Evolutionary conservation across 2,113 vertebrate species (phyloP), one percentile per base, ranked within the genome.

Genomic region (Gavia stellata): DNA sequence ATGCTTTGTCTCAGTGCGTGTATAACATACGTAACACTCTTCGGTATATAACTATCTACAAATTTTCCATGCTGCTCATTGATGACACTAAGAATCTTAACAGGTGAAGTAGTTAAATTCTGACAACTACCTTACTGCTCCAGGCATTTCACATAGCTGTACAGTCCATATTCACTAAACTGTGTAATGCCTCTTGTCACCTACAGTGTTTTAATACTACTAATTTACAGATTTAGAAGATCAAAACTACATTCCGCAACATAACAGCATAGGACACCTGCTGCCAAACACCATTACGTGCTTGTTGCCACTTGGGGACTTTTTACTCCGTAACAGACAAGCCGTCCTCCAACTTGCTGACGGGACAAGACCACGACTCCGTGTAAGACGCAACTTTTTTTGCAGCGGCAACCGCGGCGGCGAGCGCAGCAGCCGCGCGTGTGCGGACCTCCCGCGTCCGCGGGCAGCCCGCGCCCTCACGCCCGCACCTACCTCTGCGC

Each of bases 401-500:
- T 1, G 12, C 21, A 1, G 52, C 50, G 4, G 50, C 20, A 7
- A 3, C 17, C 14, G 31, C 44, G 45, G 28, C 36, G 21, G 7
- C 5, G 47, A 29, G 33, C 28, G 14, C 38, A 14, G 38, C 21
- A 9, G 38, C 29, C 36, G 36, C 33, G 12, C 34, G 49, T 12
- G 23, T 7, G 61, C 29, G 38, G 12, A 12, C 38, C 29, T 8
- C 61, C 33, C 19, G 12, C 5, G 29, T 14, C 34, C 14, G 62
- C 38, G 25, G 17, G 21, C 67, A 31, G 42, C 36, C 34, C 25
- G 11, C 33, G 6, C 7, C 26, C 55, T 6, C 31, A 3, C 29
- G 12, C 11, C 33, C 23, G 38, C 55, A 83, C 84, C 16, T 93
- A 99, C 99, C 98, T 98, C 96, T 85, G 71, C 98, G 98, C 81